A percentile compares a stretch with the other conserved stretches of the same genome.
phyloP scores from a whole-genome alignment of 2,888 invertebrate species.

The Gerris lacustris region DNA sequence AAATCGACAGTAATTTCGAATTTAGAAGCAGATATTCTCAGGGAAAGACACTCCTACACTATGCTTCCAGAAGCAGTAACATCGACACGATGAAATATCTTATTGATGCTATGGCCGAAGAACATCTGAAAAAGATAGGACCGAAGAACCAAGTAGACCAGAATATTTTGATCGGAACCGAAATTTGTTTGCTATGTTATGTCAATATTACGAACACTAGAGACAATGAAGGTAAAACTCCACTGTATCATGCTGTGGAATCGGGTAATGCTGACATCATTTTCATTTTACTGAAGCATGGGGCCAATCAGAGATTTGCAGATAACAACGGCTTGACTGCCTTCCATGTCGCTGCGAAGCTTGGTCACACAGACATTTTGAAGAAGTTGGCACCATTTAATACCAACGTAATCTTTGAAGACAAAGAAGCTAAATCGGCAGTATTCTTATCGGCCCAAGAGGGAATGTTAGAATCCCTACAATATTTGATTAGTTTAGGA shows the following conservation, averaged over 20 bases:
- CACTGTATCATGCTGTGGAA: neutral
- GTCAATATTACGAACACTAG: neutral
- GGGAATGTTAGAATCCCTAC: neutral
- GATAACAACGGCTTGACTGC: neutral
- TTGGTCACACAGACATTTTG: neutral
- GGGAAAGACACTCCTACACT: neutral
- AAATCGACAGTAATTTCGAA: neutral
- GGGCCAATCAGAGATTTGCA: neutral
- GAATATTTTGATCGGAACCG: neutral
- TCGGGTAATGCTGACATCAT: neutral
- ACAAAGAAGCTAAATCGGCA: neutral
- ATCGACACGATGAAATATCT: neutral
- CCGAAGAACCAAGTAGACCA: neutral
- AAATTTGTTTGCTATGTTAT: no score
- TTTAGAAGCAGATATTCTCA: neutral
- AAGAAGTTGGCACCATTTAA: neutral
- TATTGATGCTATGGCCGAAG: neutral
- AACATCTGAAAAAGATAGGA: neutral
- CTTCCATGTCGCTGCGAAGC: neutral
- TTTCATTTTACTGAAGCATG: neutral
- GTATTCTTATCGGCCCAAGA: neutral
- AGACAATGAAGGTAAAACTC: neutral
- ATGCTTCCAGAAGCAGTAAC: neutral
- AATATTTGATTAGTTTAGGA: neutral
- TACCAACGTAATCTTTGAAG: neutral